These are phyloP conservation scores for Oreochromis niloticus DNA, from an alignment of 2,113 vertebrate genomes.

Conservation along the genomic window DNA sequence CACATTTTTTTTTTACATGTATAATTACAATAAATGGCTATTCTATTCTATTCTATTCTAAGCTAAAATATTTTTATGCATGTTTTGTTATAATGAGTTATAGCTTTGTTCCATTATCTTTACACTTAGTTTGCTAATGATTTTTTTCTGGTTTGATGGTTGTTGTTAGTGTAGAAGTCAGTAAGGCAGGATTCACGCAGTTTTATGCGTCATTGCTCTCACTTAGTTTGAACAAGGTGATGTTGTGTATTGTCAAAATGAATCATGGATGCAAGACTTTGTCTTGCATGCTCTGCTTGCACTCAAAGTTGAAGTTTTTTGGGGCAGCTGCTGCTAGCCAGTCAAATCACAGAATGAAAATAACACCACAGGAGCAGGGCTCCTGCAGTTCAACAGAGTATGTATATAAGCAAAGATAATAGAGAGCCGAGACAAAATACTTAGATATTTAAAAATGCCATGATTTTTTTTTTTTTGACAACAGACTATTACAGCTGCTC, in stretches of 20 bases:
- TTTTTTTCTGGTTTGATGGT: not conserved
- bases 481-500: not conserved
- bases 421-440: not conserved
- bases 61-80: not conserved
- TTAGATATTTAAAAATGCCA: not conserved
- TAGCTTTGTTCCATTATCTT: not conserved
- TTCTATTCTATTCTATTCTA: too few species aligned
- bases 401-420: not conserved
- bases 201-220: not conserved
- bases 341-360: not conserved
- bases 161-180: not conserved
- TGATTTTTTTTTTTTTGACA: not conserved
- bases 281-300: not conserved
- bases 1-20: too few species aligned
- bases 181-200: not conserved
- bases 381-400: not conserved
- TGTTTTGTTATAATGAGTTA: not conserved
- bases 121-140: not conserved
- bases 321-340: not conserved
- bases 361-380: not conserved
- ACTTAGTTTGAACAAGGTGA: not conserved
- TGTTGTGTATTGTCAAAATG: not conserved
- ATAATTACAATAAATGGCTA: too few species aligned
- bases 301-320: not conserved
- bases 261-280: not conserved